Evolutionary conservation across 1,140 invertebrate genomes (phyloP).

Genomic region (Aricia agestis): DNA sequence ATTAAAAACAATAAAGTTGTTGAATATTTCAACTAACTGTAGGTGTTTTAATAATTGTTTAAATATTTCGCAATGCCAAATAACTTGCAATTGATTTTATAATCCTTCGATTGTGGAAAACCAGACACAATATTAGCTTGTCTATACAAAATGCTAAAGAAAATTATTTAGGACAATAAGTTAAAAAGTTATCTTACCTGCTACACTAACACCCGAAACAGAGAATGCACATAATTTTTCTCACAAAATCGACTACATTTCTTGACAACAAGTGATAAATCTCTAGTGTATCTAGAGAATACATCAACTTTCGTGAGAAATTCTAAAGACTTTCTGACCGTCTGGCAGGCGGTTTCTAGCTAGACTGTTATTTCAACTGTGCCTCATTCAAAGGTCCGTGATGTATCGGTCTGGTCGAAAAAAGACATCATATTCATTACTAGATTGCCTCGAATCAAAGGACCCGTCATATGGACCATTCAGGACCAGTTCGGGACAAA

Average conservation of each 20-base stretch:
- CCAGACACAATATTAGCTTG: too few species aligned
- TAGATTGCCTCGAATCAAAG: slow-evolving; percentile 54
- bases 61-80: too few species aligned
- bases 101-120: too few species aligned
- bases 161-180: neutral
- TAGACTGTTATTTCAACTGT: slow-evolving; percentile 61
- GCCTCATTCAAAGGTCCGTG: slow-evolving; percentile 40
- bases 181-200: slow-evolving; percentile 4
- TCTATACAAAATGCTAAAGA: too few species aligned
- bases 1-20: too few species aligned
- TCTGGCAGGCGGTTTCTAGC: slow-evolving; percentile 28
- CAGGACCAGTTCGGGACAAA: slow-evolving; percentile 64
- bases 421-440: slow-evolving; percentile 49
- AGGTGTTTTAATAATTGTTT: too few species aligned
- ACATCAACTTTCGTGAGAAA: slow-evolving; percentile 35
- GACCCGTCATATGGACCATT: slow-evolving; percentile 67
- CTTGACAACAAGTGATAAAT: neutral
- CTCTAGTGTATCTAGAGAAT: slow-evolving; percentile 4
- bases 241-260: neutral
- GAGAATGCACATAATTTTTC: neutral
- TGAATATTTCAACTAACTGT: too few species aligned
- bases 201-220: neutral
- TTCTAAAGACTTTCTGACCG: slow-evolving; percentile 38
- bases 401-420: slow-evolving; percentile 52
- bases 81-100: too few species aligned